Percentiles rank a stretch among this genome's conserved stretches.
phyloP scores from a whole-genome alignment of 1,140 invertebrate species.

The Trichonephila clavipes region DNA sequence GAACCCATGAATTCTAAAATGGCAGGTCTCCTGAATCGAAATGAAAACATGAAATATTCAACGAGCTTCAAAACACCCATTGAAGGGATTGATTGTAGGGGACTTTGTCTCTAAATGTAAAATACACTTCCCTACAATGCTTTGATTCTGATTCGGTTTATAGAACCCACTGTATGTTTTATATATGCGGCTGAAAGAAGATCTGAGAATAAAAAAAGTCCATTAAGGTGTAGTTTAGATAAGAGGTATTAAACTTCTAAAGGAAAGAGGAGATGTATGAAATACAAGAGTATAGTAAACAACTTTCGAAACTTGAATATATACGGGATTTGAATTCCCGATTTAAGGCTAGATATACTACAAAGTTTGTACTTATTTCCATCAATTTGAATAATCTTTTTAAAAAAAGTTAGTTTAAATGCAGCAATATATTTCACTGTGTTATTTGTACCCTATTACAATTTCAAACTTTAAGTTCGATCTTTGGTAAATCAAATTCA shows the following conservation, averaged over 20 bases:
- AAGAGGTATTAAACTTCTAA: not conserved
- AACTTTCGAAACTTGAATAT: too few species aligned
- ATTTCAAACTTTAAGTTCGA: too few species aligned
- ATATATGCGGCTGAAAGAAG: not conserved
- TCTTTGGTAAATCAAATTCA: too few species aligned
- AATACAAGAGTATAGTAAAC: too few species aligned
- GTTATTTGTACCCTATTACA: too few species aligned
- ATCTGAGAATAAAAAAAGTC: not conserved
- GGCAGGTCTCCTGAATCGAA: conserved; percentile 12
- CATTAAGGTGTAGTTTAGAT: not conserved
- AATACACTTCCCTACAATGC: not conserved
- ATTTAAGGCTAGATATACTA: too few species aligned
- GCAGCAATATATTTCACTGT: too few species aligned
- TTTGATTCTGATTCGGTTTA: not conserved
- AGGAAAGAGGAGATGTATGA: not conserved
- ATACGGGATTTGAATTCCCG: too few species aligned
- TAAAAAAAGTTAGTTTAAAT: too few species aligned
- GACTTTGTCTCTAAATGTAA: conserved; percentile 28
- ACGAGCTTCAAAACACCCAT: not conserved
- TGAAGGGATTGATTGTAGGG: not conserved
- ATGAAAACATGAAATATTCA: conserved; percentile 38
- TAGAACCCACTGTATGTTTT: not conserved
- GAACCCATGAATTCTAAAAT: conserved; percentile 8
- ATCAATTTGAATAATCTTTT: too few species aligned
- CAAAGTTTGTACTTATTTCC: too few species aligned